Evolutionary conservation across 2,888 invertebrate species (phyloP).

Genomic region (Eilema depressum): DNA sequence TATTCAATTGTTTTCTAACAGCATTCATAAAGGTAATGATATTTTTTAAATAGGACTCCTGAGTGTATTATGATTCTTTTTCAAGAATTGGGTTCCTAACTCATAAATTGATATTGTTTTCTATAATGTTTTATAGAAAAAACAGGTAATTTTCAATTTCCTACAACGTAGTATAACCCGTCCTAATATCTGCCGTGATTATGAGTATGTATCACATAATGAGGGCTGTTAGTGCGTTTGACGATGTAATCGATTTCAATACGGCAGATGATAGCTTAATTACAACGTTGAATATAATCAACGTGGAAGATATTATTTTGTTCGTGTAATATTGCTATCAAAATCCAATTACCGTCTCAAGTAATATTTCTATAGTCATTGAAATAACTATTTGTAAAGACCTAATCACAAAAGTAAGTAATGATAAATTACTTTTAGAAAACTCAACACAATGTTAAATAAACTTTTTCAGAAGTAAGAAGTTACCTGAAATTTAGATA

Average conservation of each 20-base stretch:
- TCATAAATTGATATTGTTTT: not conserved
- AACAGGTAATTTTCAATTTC: not conserved
- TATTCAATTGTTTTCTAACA: not conserved
- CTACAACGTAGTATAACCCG: slow-evolving; percentile 12
- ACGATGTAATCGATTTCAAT: slow-evolving; percentile 39
- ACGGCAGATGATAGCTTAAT: slow-evolving; percentile 37
- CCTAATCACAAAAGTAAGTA: not conserved
- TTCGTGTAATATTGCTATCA: slow-evolving; percentile 5
- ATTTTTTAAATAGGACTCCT: not conserved
- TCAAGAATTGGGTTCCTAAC: not conserved
- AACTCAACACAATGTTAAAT: not conserved
- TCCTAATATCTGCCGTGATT: slow-evolving; percentile 28
- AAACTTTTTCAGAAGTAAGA: not conserved
- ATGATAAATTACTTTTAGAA: not conserved
- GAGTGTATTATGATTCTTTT: not conserved
- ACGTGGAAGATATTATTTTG: slow-evolving; percentile 24
- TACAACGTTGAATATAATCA: slow-evolving; percentile 33
- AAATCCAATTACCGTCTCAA: not conserved
- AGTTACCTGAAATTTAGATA: not conserved
- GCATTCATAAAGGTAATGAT: too few species aligned
- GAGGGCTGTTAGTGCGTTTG: slow-evolving; percentile 31
- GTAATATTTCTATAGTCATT: not conserved
- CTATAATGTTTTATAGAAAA: not conserved
- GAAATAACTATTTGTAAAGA: not conserved
- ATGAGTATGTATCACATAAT: slow-evolving; percentile 26